Evolutionary conservation across 2,797 vertebrate species (phyloP).

Genomic region (Chloroceryle inda): DNA sequence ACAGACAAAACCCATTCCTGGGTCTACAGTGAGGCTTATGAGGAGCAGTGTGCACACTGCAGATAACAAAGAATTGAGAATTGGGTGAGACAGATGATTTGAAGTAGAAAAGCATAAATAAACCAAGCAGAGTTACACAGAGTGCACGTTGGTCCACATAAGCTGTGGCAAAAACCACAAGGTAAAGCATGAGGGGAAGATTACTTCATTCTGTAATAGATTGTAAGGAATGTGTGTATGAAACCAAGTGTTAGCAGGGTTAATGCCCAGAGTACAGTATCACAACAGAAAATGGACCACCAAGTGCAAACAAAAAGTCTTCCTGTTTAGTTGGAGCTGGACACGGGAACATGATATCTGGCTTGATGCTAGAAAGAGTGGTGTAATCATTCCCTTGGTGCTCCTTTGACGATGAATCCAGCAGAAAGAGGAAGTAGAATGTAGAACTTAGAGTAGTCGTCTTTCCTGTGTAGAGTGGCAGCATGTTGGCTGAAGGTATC

Average conservation of each 20-base stretch:
- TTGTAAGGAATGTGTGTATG: neutral
- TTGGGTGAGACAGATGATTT: neutral
- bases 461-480: neutral
- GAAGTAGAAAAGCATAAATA: neutral
- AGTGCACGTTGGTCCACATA: rapidly evolving
- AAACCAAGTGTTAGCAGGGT: neutral
- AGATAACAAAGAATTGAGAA: neutral
- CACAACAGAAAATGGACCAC: neutral
- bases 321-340: neutral
- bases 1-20: neutral
- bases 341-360: neutral
- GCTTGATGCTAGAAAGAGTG: neutral
- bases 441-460: neutral
- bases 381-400: neutral
- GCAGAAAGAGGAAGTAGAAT: neutral
- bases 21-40: neutral
- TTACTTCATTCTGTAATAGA: neutral
- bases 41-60: neutral
- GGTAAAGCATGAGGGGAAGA: neutral
- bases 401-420: neutral
- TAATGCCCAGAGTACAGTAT: neutral
- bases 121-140: neutral
- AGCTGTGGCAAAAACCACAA: neutral
- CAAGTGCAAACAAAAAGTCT: neutral
- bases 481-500: neutral